A percentile compares a stretch with the other conserved stretches of the same genome.
These are phyloP conservation scores for Heliconius charithonia DNA, from an alignment of 2,888 invertebrate genomes.

Conservation along the genomic window DNA sequence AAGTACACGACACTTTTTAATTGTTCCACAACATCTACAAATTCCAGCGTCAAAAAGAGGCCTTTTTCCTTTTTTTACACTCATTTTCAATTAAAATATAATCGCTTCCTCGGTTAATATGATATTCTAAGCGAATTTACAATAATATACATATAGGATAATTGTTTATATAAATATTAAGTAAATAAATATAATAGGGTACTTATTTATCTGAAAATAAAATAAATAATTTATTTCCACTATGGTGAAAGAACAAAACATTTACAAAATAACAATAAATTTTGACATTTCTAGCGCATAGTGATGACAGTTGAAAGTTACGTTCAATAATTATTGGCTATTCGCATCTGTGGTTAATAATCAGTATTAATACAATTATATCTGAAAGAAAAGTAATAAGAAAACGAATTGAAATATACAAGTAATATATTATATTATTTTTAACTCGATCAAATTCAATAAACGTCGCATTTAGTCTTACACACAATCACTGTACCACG, in stretches of 20 bases:
- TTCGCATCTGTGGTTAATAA: not conserved
- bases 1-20: constrained; percentile 73
- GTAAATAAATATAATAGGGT: not conserved
- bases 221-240: not conserved
- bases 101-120: not conserved
- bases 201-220: not conserved
- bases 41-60: constrained; percentile 71
- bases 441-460: no score
- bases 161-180: not conserved
- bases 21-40: constrained; percentile 71
- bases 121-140: not conserved
- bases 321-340: not conserved
- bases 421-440: no score
- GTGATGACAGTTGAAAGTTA: not conserved
- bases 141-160: not conserved
- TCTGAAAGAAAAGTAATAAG: no score
- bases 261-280: not conserved
- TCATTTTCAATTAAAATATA: constrained; percentile 53
- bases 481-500: no score
- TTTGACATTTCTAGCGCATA: not conserved
- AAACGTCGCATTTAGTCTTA: no score
- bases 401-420: no score
- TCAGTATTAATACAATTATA: not conserved
- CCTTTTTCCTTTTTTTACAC: constrained; percentile 61
- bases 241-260: not conserved